Evolutionary conservation across 2,797 vertebrate genomes (phyloP), one percentile per base, ranked within the genome.

Genomic region (Gobio occitaniae): DNA sequence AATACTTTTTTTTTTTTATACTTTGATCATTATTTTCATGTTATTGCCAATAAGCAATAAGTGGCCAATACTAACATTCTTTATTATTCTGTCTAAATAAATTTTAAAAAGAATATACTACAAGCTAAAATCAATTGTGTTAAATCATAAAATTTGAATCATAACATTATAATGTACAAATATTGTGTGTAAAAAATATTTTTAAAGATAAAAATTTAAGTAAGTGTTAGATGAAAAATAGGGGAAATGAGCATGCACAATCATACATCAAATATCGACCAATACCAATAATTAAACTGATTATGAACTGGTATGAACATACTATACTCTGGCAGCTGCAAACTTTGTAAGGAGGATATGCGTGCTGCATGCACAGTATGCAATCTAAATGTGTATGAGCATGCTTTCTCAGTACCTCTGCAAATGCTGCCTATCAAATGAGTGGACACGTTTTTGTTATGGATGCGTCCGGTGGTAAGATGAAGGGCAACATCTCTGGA

Each of bases 401-500:
- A 36, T 12, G 71, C 29, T 52, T 11, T 83, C 48, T 77, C 36
- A 11, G 71, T 89, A 98, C 98, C 97, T 96, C 95, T 95, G 86
- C 94, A 95, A 85, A 99, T 98, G 94, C 96, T 99, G 76, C 98
- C 98, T 17, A 99, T 97, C 0, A 99, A 95, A 84, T 99, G 98
- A 82, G 98, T 99, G 74, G 98, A 99, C 68, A 99, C 97, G 0
- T 99, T 99, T 92, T 99, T 99, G 93, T 99, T 99, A 94, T 99
- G 98, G 89, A 98, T 99, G 83, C 98, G 95, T 78, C 97, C 97
- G 0, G 96, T 97, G 0, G 98, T 99, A 81, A 98, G 95, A 88
- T 97, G 98, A 13, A 97, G 95, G 89, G 97, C 91, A 1, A 99
- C 93, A 6, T 99, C 98, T 88, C 96, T 94, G 52, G 94, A 91